Base-by-base conservation (phyloP, 2,797 vertebrate genomes). In the Spinus pinus region DNA sequence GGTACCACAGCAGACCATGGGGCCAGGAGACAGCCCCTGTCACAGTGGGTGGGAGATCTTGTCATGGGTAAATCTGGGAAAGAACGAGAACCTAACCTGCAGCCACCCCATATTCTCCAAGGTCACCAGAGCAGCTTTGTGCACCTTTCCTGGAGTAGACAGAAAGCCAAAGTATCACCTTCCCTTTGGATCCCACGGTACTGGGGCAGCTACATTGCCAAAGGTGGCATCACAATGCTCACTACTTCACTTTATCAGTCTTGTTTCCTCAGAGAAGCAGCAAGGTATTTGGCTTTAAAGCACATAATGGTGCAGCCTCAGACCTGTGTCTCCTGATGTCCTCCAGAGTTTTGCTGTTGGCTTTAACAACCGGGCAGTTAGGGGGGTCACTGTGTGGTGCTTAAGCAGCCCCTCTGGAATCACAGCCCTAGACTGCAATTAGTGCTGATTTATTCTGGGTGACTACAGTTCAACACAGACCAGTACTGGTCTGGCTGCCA, bases 371-470 rank as follows among this genome's bases (percentile, higher is more conserved):
- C 7, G 3, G 80, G 87, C 81, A 46, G 51, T 41, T 2, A 2
- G 30, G 17, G 2, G 58, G 57, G 65, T 86, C 89, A 86, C 64
- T 47, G 41, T 14, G 49, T 65, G 89, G 75, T 86, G 46, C 69
- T 86, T 93, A 78, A 96, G 70, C 84, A 84, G 83, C 90, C 96
- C 81, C 87, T 91, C 77, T 91, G 94, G 96, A 97, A 96, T 88
- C 72, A 44, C 86, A 95, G 80, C 89, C 94, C 92, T 88, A 93
- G 92, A 91, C 95, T 95, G 91, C 96, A 98, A 97, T 97, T 96
- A 91, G 80, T 56, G 92, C 79, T 96, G 96, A 96, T 97, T 97
- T 96, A 96, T 97, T 96, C 88, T 95, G 94, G 80, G 91, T 95
- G 88, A 95, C 80, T 94, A 95, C 88, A 70, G 82, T 94, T 96